Evolutionary conservation across 2,888 invertebrate genomes (phyloP).

Genomic region (Allolobophora icterica): DNA sequence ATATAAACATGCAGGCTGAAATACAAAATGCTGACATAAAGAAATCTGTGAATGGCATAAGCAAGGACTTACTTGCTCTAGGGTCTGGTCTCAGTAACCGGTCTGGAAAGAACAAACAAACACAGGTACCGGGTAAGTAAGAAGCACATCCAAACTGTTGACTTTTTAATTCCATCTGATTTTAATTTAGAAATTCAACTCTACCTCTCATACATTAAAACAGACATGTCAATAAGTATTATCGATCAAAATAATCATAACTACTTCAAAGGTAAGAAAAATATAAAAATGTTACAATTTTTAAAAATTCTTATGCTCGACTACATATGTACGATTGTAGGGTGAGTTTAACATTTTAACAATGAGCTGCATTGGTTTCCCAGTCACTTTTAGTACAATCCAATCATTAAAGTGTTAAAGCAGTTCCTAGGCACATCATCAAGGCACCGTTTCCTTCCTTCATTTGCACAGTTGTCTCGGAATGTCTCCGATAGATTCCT

Average conservation of each 20-base stretch:
- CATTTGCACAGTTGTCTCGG: background rate
- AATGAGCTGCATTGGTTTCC: too few species aligned
- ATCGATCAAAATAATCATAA: background rate
- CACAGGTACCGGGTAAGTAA: too few species aligned
- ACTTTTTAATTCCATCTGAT: background rate
- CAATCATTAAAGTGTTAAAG: too few species aligned
- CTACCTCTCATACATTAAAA: background rate
- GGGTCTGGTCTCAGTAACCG: conserved; percentile 82
- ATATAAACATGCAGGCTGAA: background rate
- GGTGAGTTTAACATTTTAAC: too few species aligned
- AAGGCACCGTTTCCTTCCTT: too few species aligned
- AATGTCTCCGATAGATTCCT: background rate
- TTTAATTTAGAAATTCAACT: background rate
- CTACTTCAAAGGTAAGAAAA: background rate
- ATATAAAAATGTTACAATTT: too few species aligned
- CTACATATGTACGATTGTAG: background rate
- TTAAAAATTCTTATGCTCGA: background rate
- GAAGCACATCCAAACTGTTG: background rate
- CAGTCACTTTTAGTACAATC: too few species aligned
- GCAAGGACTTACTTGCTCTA: conserved; percentile 74
- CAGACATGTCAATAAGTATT: background rate
- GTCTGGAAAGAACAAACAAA: conserved; percentile 54
- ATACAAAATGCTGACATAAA: background rate
- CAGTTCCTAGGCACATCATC: too few species aligned
- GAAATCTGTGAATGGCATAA: background rate